Conservation (phyloP, 2,888 invertebrate species). For the Phortica okadai region DNA sequence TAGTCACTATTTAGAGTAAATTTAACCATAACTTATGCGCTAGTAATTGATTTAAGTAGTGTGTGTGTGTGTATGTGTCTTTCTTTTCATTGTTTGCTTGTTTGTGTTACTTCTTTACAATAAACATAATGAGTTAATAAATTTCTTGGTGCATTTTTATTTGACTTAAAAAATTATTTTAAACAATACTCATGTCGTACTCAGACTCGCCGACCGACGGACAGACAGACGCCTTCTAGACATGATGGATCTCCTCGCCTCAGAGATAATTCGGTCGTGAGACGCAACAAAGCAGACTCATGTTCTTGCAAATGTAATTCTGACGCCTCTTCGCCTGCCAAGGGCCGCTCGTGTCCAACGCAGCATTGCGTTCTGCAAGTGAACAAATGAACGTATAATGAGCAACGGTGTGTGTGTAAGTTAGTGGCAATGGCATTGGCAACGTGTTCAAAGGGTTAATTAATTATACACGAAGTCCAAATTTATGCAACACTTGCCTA, state of each 20-base stretch:
- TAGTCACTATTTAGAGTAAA: conserved; percentile 38
- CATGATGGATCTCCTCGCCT: conserved; percentile 75
- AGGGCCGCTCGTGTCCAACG: conserved; percentile 83
- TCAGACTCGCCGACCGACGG: neutral
- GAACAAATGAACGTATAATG: conserved; percentile 7
- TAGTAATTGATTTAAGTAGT: conserved; percentile 68
- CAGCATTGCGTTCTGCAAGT: conserved; percentile 82
- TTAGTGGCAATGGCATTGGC: conserved; percentile 44
- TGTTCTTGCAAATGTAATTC: conserved; percentile 87
- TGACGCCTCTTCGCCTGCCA: conserved; percentile 85
- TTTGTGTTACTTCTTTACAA: conserved; percentile 31
- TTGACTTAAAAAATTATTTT: neutral
- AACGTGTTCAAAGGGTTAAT: neutral
- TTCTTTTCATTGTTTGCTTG: conserved; percentile 28
- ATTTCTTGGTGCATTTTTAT: conserved; percentile 20
- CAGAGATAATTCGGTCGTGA: conserved; percentile 88
- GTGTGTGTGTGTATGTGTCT: conserved; percentile 33
- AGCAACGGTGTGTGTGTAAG: conserved; percentile 55
- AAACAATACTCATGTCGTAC: neutral
- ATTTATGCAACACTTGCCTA: conserved; percentile 79
- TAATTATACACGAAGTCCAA: neutral
- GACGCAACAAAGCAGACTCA: conserved; percentile 88
- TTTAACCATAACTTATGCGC: conserved; percentile 53
- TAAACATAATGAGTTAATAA: neutral
- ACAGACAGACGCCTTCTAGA: conserved; percentile 46